Evolutionary conservation across 2,113 vertebrate species (phyloP).

Genomic region (Tychaedon coryphoeus): DNA sequence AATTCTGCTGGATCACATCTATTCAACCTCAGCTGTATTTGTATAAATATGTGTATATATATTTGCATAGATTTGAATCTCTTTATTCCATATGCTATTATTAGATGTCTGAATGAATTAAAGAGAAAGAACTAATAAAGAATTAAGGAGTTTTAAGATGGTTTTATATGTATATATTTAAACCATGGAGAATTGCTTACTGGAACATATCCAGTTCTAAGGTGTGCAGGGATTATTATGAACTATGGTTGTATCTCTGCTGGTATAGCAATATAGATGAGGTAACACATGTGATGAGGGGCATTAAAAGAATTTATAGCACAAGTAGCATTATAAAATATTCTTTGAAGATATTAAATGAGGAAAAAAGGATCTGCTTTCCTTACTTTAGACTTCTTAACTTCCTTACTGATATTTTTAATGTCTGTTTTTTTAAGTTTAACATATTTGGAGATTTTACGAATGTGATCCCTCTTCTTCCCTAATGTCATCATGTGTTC

Average conservation of each 20-base stretch:
- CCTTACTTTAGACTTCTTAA: background rate
- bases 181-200: background rate
- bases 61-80: slow-evolving; percentile 42
- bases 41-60: background rate
- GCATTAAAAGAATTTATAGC: background rate
- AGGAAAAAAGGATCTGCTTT: background rate
- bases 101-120: background rate
- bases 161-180: background rate
- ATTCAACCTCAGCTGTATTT: slow-evolving; percentile 4
- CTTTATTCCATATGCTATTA: background rate
- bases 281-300: background rate
- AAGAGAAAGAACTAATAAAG: background rate
- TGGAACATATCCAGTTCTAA: background rate
- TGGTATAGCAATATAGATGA: background rate
- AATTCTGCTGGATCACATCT: background rate
- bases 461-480: background rate
- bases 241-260: background rate
- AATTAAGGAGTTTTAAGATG: background rate
- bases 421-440: background rate
- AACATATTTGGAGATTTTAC: background rate
- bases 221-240: background rate
- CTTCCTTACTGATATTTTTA: background rate
- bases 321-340: background rate
- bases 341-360: background rate
- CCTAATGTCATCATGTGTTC: background rate